Percentiles rank a stretch among this genome's conserved stretches.
Conservation (phyloP, 2,888 invertebrate species). For the Cyclophora punctaria region DNA sequence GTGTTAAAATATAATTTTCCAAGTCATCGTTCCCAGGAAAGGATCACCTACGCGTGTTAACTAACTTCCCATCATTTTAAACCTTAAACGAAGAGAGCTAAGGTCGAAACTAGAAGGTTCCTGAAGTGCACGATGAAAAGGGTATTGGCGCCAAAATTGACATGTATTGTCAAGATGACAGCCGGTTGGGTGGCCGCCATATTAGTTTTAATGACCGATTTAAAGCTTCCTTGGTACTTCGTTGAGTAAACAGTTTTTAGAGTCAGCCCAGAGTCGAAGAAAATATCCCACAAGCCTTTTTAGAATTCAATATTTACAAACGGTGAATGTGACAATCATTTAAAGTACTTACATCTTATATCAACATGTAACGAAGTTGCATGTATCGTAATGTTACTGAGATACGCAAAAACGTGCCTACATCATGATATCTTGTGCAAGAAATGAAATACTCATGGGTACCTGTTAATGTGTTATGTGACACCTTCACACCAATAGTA, state of each 20-base stretch:
- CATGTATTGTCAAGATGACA: slow-evolving; percentile 58
- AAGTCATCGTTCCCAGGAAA: slow-evolving; percentile 65
- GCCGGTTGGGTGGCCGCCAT: slow-evolving; percentile 59
- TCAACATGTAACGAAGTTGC: no score
- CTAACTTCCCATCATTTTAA: slow-evolving; percentile 18
- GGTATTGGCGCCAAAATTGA: slow-evolving; percentile 64
- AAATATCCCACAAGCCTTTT: no score
- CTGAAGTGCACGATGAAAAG: slow-evolving; percentile 12
- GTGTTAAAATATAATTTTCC: slow-evolving; percentile 50
- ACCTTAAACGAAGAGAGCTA: slow-evolving; percentile 16
- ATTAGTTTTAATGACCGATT: slow-evolving; percentile 32
- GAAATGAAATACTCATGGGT: no score
- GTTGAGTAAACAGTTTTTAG: no score
- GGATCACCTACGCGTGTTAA: slow-evolving; percentile 62
- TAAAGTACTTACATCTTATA: no score
- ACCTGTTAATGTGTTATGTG: no score
- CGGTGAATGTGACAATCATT: no score
- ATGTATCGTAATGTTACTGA: no score
- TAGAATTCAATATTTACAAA: no score
- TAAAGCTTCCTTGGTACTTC: neutral
- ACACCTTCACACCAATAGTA: neutral
- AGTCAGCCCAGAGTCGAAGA: no score
- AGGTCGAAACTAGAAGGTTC: slow-evolving; percentile 12
- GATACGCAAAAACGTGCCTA: no score
- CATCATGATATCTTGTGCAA: no score